A percentile compares a stretch with the other conserved stretches of the same genome.
phyloP scores from a whole-genome alignment of 2,888 invertebrate species.

The Colostygia pectinataria region DNA sequence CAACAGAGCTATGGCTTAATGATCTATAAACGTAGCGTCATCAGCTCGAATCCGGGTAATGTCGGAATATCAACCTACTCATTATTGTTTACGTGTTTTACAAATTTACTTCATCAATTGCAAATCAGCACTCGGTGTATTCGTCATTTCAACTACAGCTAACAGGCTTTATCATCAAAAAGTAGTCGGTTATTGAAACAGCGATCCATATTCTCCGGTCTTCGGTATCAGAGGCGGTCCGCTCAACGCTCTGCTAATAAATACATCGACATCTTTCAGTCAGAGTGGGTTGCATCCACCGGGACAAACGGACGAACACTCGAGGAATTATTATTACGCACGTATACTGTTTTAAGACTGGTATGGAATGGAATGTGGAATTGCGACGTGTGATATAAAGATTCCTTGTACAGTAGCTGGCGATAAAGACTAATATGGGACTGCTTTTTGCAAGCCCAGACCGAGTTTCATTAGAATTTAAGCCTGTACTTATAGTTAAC shows the following conservation, averaged over 20 bases:
- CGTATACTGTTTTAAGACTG: constrained; percentile 14
- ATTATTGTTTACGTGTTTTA: no score
- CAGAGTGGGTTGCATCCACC: constrained; percentile 15
- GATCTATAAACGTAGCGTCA: no score
- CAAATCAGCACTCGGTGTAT: no score
- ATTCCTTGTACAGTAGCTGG: constrained; percentile 5
- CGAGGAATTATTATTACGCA: constrained; percentile 22
- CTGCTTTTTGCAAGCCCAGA: constrained; percentile 5
- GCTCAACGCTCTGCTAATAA: constrained; percentile 5
- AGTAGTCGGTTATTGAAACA: no score
- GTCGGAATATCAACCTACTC: no score
- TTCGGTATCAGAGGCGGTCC: not conserved
- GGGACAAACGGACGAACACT: constrained; percentile 16
- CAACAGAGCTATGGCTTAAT: no score
- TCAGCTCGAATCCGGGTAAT: no score
- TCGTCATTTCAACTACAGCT: no score
- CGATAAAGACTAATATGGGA: constrained; percentile 1
- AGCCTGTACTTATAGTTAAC: no score
- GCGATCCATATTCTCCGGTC: no score
- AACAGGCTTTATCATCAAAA: no score
- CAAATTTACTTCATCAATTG: no score
- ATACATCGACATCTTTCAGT: not conserved
- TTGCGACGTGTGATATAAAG: constrained; percentile 14
- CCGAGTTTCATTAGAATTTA: not conserved
- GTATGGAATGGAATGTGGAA: constrained; percentile 20